These are phyloP conservation scores for Aplodontia rufa DNA, from an alignment of 2,113 vertebrate genomes.

Conservation along the genomic window DNA sequence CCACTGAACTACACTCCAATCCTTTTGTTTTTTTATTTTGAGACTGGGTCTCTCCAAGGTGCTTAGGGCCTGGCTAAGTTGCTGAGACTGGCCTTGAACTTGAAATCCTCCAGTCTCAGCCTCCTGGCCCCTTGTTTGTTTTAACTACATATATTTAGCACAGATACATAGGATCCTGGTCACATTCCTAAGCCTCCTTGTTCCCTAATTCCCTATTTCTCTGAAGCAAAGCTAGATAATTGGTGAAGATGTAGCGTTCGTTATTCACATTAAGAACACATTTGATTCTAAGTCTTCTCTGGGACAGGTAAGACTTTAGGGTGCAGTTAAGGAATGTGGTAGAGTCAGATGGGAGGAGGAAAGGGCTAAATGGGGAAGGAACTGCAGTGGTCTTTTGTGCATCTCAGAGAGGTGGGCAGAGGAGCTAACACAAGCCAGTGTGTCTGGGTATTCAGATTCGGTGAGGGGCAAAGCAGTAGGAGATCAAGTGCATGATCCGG, in stretches of 20 bases:
- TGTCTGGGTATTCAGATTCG: neutral
- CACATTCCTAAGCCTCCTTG: neutral
- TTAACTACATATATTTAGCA: neutral
- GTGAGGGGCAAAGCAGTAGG: neutral
- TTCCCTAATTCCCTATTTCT: neutral
- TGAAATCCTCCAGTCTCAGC: too few relatives aligned
- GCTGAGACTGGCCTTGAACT: too few relatives aligned
- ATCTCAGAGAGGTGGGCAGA: neutral
- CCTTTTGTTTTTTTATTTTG: too few relatives aligned
- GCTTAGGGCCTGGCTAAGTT: too few relatives aligned
- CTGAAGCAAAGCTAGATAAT: neutral
- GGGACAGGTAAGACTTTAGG: neutral
- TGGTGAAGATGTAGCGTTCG: neutral
- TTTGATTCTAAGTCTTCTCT: neutral
- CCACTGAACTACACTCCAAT: too few relatives aligned
- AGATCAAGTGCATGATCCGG: too few relatives aligned
- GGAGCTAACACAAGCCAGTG: neutral
- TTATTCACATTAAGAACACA: neutral
- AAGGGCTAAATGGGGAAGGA: neutral
- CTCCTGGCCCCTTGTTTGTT: too few relatives aligned
- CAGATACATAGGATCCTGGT: neutral
- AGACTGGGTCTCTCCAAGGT: too few relatives aligned
- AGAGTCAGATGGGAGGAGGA: neutral
- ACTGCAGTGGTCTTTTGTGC: neutral
- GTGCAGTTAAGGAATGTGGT: neutral